Evolutionary conservation across 2,888 invertebrate species (phyloP).

Genomic region (Deladenus siricidicola): DNA sequence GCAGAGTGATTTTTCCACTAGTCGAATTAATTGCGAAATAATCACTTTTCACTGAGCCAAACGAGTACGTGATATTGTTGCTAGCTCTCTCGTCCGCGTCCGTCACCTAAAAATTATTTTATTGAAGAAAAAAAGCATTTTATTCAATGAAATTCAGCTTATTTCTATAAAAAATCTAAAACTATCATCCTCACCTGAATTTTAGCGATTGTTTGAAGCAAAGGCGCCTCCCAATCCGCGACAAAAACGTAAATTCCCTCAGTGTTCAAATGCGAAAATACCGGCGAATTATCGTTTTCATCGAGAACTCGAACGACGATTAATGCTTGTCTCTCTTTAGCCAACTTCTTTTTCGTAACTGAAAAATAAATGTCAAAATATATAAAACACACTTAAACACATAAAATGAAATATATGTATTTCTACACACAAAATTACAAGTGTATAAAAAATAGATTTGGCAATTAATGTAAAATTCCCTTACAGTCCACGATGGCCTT

Average conservation of each 20-base stretch:
- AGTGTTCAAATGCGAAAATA: conserved; percentile 31
- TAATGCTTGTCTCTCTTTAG: conserved; percentile 36
- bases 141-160: no score
- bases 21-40: conserved; percentile 37
- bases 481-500: conserved; percentile 33
- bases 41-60: conserved; percentile 11
- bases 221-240: conserved; percentile 38
- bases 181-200: no score
- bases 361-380: conserved; percentile 11
- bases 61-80: conserved; percentile 21
- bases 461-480: conserved; percentile 2
- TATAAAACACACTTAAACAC: neutral
- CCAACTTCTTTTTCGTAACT: conserved; percentile 38
- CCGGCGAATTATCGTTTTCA: conserved; percentile 49
- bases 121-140: neutral
- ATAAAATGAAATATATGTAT: neutral
- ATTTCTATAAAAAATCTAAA: no score
- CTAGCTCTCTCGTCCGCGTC: conserved; percentile 28
- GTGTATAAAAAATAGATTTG: no score
- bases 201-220: conserved; percentile 27
- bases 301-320: conserved; percentile 43
- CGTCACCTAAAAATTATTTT: neutral
- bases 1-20: conserved; percentile 34
- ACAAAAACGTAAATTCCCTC: conserved; percentile 35
- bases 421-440: no score